Base-by-base conservation (phyloP, 2,797 vertebrate species). In the Pseudotriccus pelzelni region DNA sequence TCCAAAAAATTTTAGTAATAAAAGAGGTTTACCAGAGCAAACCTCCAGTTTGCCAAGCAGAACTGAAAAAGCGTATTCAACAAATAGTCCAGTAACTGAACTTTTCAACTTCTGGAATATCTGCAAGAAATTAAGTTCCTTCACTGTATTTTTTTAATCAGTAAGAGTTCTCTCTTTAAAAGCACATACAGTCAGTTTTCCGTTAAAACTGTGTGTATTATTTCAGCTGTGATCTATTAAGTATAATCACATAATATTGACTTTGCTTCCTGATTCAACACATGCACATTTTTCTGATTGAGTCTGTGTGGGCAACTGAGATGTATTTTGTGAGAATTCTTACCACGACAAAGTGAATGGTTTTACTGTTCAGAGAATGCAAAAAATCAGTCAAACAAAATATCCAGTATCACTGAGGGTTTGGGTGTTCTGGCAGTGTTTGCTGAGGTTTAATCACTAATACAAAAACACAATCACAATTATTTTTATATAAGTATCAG, bases 11-110 rank as follows among this genome's bases (percentile, higher is more conserved):
- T 86, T 84, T 34, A 87, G 60, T 39, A 60, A 67, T 28, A 74
- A 68, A 75, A 34, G 21, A 77, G 53, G 77, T 96, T 87, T 76
- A 94, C 67, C 56, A 58, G 3, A 95, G 89, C 79, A 94, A 94
- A 93, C 49, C 47, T 89, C 50, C 56, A 77, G 59, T 37, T 68
- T 74, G 75, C 92, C 90, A 92, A 73, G 58, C 22, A 83, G 84
- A 93, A 75, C n/a, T 90, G 74, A 90, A 15, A 43, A 60, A 66
- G n/a, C 6, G 39, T 84, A 84, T 43, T 81, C 63, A 79, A 79
- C 75, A 79, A 78, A 69, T 4, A 81, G 72, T 34, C 62, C 66
- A 62, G 3, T 55, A 44, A 66, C 64, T 82, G 60, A 91, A 76
- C 34, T 81, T 77, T 91, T 79, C 62, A 75, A 37, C 23, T 90